Evolutionary conservation across 2,888 invertebrate genomes (phyloP).

Genomic region (Ptychoptera contaminata): DNA sequence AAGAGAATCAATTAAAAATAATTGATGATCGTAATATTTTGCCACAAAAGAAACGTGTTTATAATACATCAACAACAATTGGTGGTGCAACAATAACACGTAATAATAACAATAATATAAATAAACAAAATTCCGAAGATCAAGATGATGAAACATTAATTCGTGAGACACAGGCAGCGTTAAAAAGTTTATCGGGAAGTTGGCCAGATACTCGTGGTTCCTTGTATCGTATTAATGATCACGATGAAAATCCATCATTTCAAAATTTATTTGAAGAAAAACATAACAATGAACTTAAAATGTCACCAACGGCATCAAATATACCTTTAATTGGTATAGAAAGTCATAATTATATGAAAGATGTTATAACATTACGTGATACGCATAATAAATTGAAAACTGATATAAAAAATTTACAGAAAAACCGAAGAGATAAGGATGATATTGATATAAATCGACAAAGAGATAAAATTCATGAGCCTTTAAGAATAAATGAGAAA

Average conservation of each 20-base stretch:
- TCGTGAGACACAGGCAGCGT: constrained; percentile 73
- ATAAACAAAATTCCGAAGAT: constrained; percentile 21
- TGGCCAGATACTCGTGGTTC: constrained; percentile 58
- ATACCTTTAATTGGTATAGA: neutral
- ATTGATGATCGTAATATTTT: constrained; percentile 17
- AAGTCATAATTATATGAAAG: constrained; percentile 7
- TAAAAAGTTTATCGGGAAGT: constrained; percentile 73
- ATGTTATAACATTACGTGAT: constrained; percentile 18
- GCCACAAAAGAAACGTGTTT: constrained; percentile 27
- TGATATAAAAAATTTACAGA: constrained; percentile 1
- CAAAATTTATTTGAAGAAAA: constrained; percentile 76
- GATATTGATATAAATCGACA: constrained; percentile 33
- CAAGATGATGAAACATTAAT: constrained; percentile 73
- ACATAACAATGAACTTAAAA: constrained; percentile 39
- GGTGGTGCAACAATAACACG: neutral
- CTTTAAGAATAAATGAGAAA: neutral
- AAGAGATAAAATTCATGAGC: constrained; percentile 28
- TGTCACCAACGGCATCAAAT: constrained; percentile 38
- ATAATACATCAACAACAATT: constrained; percentile 10
- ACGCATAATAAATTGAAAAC: neutral
- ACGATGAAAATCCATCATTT: constrained; percentile 65
- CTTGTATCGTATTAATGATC: constrained; percentile 46
- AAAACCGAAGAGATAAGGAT: constrained; percentile 10
- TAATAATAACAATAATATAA: neutral
- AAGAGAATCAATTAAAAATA: constrained; percentile 16